Conservation (phyloP, 1,140 invertebrate genomes). For the Drosophila persimilis region DNA sequence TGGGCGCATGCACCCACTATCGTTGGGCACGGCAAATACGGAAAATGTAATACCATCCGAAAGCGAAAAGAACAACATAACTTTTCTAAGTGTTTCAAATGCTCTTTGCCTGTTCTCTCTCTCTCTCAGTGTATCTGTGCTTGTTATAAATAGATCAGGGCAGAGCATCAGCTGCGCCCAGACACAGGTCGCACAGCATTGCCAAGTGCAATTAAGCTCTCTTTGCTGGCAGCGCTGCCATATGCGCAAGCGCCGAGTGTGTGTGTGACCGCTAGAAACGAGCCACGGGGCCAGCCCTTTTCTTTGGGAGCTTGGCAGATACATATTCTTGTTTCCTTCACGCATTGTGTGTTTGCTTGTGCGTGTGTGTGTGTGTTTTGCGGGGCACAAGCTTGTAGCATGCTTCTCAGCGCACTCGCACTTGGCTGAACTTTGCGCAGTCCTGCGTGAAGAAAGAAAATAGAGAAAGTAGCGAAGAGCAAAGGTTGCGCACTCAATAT, state of each 20-base stretch:
- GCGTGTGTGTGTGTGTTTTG: not conserved
- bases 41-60: slow-evolving; percentile 4
- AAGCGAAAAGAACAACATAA: slow-evolving; percentile 1
- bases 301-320: too few relatives aligned
- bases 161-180: slow-evolving; percentile 1
- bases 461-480: not conserved
- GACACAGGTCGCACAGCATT: not conserved
- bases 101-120: not conserved
- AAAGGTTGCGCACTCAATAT: slow-evolving; percentile 57
- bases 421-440: slow-evolving; percentile 42
- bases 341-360: not conserved
- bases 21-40: not conserved
- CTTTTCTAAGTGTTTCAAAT: slow-evolving; percentile 15
- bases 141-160: slow-evolving; percentile 39
- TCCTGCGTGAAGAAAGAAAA: not conserved
- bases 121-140: not conserved
- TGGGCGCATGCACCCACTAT: slow-evolving; percentile 57
- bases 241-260: slow-evolving; percentile 53
- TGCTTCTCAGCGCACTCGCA: slow-evolving; percentile 57
- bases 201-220: too few relatives aligned
- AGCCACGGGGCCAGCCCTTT: too few relatives aligned
- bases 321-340: too few relatives aligned
- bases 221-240: slow-evolving; percentile 16
- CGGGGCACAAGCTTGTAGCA: slow-evolving; percentile 44
- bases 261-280: not conserved